phyloP scores from a whole-genome alignment of 2,888 invertebrate genomes.

The Phyllotreta cruciferae region DNA sequence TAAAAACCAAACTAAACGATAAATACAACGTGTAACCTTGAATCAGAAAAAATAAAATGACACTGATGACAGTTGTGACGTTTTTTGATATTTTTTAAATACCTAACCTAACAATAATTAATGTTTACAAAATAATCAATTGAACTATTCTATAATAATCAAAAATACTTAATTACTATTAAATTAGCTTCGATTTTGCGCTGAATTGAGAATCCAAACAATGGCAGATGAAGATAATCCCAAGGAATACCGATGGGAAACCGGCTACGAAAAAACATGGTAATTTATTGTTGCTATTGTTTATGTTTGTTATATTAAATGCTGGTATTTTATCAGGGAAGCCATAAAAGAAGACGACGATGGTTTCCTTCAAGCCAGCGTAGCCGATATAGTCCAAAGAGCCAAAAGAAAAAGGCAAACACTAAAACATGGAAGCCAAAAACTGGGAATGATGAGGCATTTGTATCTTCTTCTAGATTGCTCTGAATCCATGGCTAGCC shows the following conservation, averaged over 20 bases:
- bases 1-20: too few relatives aligned
- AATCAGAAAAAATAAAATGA: too few relatives aligned
- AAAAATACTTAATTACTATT: too few relatives aligned
- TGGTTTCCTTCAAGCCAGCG: slow-evolving; percentile 88
- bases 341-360: slow-evolving; percentile 96
- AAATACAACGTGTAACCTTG: too few relatives aligned
- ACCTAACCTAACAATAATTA: too few relatives aligned
- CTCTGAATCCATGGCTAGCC: slow-evolving; percentile 93
- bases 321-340: slow-evolving; percentile 69
- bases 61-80: too few relatives aligned
- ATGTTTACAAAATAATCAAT: too few relatives aligned
- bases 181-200: too few relatives aligned
- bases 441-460: slow-evolving; percentile 99
- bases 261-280: slow-evolving; percentile 95
- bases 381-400: slow-evolving; percentile 90
- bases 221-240: slow-evolving; percentile 85
- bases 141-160: too few relatives aligned
- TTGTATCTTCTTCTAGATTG: slow-evolving; percentile 90
- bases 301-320: background rate
- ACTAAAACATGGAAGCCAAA: slow-evolving; percentile 76
- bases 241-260: slow-evolving; percentile 94
- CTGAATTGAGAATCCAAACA: background rate
- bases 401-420: slow-evolving; percentile 82
- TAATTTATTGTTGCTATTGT: slow-evolving; percentile 51
- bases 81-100: too few relatives aligned